A percentile compares a stretch with the other conserved stretches of the same genome.
phyloP scores from a whole-genome alignment of 30 jellyfish, hydroid and myxozoan species.

The Mastigias papua region DNA sequence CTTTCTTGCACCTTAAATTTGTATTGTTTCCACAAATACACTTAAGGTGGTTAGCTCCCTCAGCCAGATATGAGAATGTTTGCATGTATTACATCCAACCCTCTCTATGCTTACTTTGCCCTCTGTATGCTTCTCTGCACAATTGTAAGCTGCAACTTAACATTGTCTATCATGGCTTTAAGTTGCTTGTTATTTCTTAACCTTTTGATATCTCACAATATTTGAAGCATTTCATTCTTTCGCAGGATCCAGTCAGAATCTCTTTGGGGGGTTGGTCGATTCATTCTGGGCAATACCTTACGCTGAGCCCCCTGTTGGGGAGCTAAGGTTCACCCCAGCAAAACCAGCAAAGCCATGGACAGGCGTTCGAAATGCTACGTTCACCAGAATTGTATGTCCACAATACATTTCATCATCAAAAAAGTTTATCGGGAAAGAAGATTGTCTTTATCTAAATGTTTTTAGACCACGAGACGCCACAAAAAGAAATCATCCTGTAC shows the following conservation, averaged over 20 bases:
- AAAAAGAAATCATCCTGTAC: neutral
- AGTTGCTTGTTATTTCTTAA: too few relatives aligned
- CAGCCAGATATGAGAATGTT: too few relatives aligned
- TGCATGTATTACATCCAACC: too few relatives aligned
- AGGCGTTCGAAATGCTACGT: slow-evolving; percentile 12
- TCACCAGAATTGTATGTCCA: slow-evolving; percentile 4
- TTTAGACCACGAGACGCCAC: slow-evolving; percentile 1
- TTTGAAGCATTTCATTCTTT: neutral
- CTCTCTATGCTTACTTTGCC: too few relatives aligned
- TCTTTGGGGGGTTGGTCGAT: neutral
- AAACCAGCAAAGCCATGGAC: slow-evolving; percentile 20
- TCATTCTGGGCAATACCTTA: slow-evolving; percentile 26
- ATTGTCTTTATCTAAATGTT: slow-evolving; percentile 23
- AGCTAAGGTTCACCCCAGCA: slow-evolving; percentile 33
- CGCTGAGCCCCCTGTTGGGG: slow-evolving; percentile 49
- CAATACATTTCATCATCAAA: neutral
- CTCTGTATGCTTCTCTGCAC: too few relatives aligned
- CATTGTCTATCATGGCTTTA: too few relatives aligned
- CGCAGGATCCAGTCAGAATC: neutral
- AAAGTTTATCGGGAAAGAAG: slow-evolving; percentile 11
- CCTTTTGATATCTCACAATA: neutral
- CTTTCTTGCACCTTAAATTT: too few relatives aligned
- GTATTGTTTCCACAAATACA: too few relatives aligned
- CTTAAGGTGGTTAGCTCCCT: too few relatives aligned
- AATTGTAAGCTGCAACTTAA: too few relatives aligned